Conservation (phyloP, 2,797 vertebrate genomes). For the Psittacula derbiana region DNA sequence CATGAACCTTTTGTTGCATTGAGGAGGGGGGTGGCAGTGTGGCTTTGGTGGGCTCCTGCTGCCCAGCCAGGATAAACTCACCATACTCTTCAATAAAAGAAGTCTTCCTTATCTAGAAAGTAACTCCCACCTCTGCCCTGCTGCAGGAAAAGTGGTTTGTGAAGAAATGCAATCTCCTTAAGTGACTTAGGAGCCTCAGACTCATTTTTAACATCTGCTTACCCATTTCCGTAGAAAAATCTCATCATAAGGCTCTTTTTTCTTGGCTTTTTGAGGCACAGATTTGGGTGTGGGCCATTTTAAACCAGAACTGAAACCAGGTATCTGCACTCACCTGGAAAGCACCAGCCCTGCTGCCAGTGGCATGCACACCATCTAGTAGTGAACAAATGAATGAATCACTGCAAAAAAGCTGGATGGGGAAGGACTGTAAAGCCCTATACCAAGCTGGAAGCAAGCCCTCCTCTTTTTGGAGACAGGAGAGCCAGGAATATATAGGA, state of each 20-base stretch:
- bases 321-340: background rate
- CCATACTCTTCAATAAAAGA: background rate
- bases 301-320: background rate
- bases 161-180: background rate
- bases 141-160: background rate
- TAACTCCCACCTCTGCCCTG: background rate
- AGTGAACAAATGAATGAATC: background rate
- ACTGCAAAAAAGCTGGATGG: background rate
- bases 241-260: background rate
- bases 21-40: background rate
- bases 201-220: background rate
- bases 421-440: background rate
- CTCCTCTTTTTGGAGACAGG: background rate
- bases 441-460: background rate
- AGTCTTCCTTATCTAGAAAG: background rate
- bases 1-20: rapidly evolving
- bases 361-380: background rate
- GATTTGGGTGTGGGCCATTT: background rate
- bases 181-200: background rate
- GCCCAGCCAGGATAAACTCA: background rate
- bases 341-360: background rate
- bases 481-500: background rate
- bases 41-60: background rate
- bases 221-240: background rate
- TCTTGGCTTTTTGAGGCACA: background rate